Percentiles rank a stretch among this genome's conserved stretches.
Conservation (phyloP, 2,113 vertebrate genomes). For the Phycodurus eques region DNA sequence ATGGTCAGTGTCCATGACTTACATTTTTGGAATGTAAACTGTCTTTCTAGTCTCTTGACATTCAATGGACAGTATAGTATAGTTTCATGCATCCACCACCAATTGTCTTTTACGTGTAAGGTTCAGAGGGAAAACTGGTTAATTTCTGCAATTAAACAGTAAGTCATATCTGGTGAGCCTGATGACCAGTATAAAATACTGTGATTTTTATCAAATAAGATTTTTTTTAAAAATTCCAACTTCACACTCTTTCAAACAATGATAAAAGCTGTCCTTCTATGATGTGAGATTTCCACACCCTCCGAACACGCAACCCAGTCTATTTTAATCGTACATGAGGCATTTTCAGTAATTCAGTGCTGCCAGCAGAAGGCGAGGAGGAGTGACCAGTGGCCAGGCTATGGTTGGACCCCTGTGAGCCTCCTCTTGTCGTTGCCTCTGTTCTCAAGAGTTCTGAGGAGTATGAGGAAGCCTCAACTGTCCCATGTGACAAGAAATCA, state of each 20-base stretch:
- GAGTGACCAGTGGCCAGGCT: conserved; percentile 44
- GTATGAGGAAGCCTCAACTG: conserved; percentile 75
- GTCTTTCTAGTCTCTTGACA: not conserved
- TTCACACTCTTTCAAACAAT: conserved; percentile 28
- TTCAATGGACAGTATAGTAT: not conserved
- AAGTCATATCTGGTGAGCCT: conserved; percentile 48
- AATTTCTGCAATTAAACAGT: conserved; percentile 85
- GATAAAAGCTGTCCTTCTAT: conserved; percentile 36
- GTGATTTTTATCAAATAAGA: conserved; percentile 72
- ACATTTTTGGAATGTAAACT: not conserved
- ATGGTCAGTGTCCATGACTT: not conserved
- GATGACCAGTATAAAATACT: conserved; percentile 72
- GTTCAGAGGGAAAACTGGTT: conserved; percentile 22
- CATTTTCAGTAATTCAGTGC: conserved; percentile 82
- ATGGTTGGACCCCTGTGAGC: conserved; percentile 75
- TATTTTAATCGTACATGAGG: conserved; percentile 91
- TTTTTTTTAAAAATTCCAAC: conserved; percentile 18
- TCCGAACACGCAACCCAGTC: conserved; percentile 25
- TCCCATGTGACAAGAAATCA: conserved; percentile 73
- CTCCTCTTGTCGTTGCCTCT: conserved; percentile 63
- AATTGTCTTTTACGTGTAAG: not conserved
- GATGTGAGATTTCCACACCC: conserved; percentile 31
- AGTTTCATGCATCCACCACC: not conserved
- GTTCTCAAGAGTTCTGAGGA: conserved; percentile 86
- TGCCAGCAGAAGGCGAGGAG: conserved; percentile 71